Conservation (phyloP, 1,140 invertebrate genomes). For the Drosophila mojavensis region DNA sequence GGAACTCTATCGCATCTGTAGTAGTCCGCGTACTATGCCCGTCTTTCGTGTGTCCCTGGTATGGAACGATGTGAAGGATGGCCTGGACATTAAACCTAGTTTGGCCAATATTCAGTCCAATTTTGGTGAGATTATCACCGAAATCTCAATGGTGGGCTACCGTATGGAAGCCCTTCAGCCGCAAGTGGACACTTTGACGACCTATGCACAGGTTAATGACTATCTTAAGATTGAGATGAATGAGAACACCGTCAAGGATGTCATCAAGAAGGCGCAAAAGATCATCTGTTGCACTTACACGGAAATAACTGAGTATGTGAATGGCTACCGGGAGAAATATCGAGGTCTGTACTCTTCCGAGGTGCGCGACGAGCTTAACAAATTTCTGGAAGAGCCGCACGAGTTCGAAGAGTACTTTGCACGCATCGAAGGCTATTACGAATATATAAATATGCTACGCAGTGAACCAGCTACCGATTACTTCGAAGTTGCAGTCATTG, state of each 20-base stretch:
- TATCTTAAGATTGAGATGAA: slow-evolving; percentile 77
- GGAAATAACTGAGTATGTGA: slow-evolving; percentile 81
- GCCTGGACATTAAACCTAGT: slow-evolving; percentile 76
- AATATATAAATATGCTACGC: slow-evolving; percentile 86
- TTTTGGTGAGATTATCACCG: slow-evolving; percentile 81
- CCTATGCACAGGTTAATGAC: slow-evolving; percentile 48
- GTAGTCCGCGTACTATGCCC: slow-evolving; percentile 84
- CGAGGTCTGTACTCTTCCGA: slow-evolving; percentile 78
- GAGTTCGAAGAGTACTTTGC: slow-evolving; percentile 86
- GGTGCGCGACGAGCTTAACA: slow-evolving; percentile 61
- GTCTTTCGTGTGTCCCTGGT: slow-evolving; percentile 84
- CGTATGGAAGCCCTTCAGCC: slow-evolving; percentile 84
- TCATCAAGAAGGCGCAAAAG: slow-evolving; percentile 65
- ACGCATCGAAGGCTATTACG: slow-evolving; percentile 87
- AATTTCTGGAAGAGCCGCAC: slow-evolving; percentile 83
- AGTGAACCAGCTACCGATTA: slow-evolving; percentile 87
- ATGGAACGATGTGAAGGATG: slow-evolving; percentile 78
- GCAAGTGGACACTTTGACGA: slow-evolving; percentile 65
- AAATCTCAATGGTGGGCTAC: slow-evolving; percentile 83
- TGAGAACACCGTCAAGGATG: slow-evolving; percentile 65
- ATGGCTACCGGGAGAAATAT: slow-evolving; percentile 76
- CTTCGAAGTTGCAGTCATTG: slow-evolving; percentile 86
- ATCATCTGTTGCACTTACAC: slow-evolving; percentile 76
- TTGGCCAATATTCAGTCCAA: slow-evolving; percentile 73
- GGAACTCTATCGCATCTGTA: slow-evolving; percentile 85